phyloP scores from a whole-genome alignment of 2,113 vertebrate species.

The Lophura nycthemera region DNA sequence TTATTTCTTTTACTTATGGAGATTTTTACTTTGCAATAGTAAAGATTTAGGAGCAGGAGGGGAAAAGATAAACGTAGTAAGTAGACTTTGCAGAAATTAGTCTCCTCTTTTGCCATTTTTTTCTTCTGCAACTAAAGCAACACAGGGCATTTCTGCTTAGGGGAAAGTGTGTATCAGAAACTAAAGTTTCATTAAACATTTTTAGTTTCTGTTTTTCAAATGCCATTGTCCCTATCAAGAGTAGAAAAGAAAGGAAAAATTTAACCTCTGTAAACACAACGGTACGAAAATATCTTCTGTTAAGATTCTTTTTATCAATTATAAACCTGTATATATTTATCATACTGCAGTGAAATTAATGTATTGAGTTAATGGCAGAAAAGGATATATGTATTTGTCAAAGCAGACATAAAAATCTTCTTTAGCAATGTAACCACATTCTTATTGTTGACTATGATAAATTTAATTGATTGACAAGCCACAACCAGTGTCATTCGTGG shows the following conservation, averaged over 20 bases:
- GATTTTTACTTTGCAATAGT: background rate
- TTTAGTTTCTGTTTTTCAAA: background rate
- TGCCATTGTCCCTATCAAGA: background rate
- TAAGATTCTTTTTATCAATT: background rate
- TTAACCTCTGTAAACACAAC: background rate
- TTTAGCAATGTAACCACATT: background rate
- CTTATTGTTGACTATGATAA: background rate
- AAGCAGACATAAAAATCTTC: background rate
- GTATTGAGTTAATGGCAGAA: background rate
- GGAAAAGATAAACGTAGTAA: background rate
- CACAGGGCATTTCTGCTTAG: background rate
- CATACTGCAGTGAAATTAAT: background rate
- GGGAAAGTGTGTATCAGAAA: background rate
- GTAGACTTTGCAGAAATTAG: background rate
- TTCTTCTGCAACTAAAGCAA: background rate
- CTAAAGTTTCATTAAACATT: background rate
- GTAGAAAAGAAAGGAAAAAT: background rate
- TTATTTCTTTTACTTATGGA: background rate
- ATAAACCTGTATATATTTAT: background rate
- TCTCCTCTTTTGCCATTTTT: background rate
- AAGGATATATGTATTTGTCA: background rate
- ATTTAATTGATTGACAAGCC: background rate
- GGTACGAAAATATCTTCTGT: background rate
- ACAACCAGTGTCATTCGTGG: background rate
- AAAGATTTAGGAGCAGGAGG: background rate